A percentile compares a stretch with the other conserved stretches of the same genome.
These are phyloP conservation scores for Drosophila erecta DNA, from an alignment of 1,140 invertebrate genomes.

Conservation along the genomic window DNA sequence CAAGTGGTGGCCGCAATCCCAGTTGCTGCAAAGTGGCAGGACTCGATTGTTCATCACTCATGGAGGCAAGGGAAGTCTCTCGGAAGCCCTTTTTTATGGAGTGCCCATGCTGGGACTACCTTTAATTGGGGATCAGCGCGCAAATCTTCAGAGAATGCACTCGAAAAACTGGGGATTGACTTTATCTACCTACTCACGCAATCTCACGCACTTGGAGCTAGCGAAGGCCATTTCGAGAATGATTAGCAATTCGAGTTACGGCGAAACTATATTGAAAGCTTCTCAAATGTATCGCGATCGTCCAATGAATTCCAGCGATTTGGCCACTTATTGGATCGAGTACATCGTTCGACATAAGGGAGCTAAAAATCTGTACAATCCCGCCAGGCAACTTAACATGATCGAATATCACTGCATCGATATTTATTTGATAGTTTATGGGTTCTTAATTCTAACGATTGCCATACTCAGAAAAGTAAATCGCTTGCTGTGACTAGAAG, in stretches of 20 bases:
- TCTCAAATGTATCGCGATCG: constrained; percentile 71
- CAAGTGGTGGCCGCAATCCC: constrained; percentile 90
- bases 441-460: constrained; percentile 11
- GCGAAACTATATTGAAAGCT: constrained; percentile 14
- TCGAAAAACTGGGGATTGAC: constrained; percentile 84
- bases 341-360: constrained; percentile 84
- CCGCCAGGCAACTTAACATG: constrained; percentile 44
- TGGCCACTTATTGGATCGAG: constrained; percentile 69
- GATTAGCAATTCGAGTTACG: constrained; percentile 37
- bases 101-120: constrained; percentile 90
- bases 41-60: constrained; percentile 89
- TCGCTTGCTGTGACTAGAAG: constrained; percentile 65
- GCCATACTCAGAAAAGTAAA: constrained; percentile 17
- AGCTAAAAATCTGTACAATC: constrained; percentile 77
- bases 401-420: constrained; percentile 51
- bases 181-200: constrained; percentile 54
- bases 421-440: constrained; percentile 36
- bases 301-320: constrained; percentile 47
- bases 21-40: constrained; percentile 88
- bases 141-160: constrained; percentile 85
- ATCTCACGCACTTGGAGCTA: constrained; percentile 73
- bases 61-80: constrained; percentile 88
- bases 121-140: constrained; percentile 87
- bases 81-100: constrained; percentile 89
- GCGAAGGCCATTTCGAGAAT: constrained; percentile 21